Base-by-base conservation (phyloP, 1,140 invertebrate species). In the Drosophila sucinea region DNA sequence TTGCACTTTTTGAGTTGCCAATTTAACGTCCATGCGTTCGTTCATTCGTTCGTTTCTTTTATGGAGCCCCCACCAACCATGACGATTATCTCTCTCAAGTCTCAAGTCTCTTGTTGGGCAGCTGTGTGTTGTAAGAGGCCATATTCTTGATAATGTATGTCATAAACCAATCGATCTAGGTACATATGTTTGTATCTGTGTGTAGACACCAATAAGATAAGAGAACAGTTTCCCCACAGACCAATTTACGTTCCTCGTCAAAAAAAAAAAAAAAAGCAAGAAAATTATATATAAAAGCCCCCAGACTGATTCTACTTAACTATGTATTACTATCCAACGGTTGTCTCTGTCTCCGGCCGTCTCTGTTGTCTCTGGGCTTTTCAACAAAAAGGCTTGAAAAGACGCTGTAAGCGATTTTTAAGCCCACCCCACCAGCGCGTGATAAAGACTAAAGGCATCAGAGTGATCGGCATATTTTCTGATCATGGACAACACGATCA, bases 321-420 rank as follows among this genome's bases (percentile, higher is more conserved):
- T n/a, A 58, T 33, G 35, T 38, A 38, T 38, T 38, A 38, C 35
- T 17, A 17, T 38, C 35, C 35, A 11, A 38, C 10, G 10, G 35
- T 30, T 17, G 58, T 60, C 58, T 25, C 7, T 25, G 30, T 25
- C 35, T 60, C 35, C 2, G 40, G 29, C 60, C 30, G 44, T 35
- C 58, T 69, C 35, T 67, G 68, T 73, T 77, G 67, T 80, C 72
- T 76, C 58, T 69, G 76, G 79, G 74, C 47, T 71, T 89, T 80
- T 51, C 44, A n/a, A 25, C 2, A 51, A 51, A 51, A 51, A 51
- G 69, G 73, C 57, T 40, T 57, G 66, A 51, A 87, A 89, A 87
- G 83, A 87, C 83, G 83, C 84, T 87, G 79, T 82, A 87, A 87
- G 81, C 83, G 83, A 80, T 87, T 87, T 87, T 87, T 87, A 87